Base-by-base conservation (phyloP, 2,113 vertebrate species). In the Brevimyrus niger region DNA sequence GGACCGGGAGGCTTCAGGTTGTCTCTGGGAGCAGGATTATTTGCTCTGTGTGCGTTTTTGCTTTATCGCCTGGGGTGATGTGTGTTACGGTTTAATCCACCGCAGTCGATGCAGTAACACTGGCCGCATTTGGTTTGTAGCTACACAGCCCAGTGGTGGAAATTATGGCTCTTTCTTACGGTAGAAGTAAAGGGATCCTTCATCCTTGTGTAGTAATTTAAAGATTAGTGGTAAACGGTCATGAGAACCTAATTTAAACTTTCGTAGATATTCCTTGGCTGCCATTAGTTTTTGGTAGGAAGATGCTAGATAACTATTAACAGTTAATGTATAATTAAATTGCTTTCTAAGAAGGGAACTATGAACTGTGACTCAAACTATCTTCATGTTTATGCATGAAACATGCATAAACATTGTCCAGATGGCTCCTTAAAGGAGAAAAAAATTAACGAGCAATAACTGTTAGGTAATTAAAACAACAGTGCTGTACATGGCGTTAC, bases 11-110 rank as follows among this genome's bases (percentile, higher is more conserved):
- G 58, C 93, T 93, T 89, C 82, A 80, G 73, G 35, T 35, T 87
- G 88, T 91, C 91, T 92, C 91, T 38, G 31, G 0, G 91, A 91
- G 91, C 90, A 90, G 90, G 91, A 89, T 82, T 48, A 88, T 69
- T 89, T n/a, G 80, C 35, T 58, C 44, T 84, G 46, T 51, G 61
- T 51, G 17, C 65, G 44, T 21, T 82, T 51, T n/a, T 90, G 44
- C 44, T 86, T 86, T 86, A 47, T 48, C 47, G 83, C 47, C 83
- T 48, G 44, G 4, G 44, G 73, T 80, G 73, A 80, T 42, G 73
- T 80, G 21, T 38, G 73, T 42, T 80, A 19, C 73, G 35, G 73
- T 42, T 80, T 86, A 50, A 50, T 86, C 83, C 83, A 48, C 83
- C 21, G 13, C 46, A 50, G 83, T 27, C 23, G 11, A 50, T n/a